Base-by-base conservation (phyloP, 2,888 invertebrate genomes). In the Ochropleura plecta region DNA sequence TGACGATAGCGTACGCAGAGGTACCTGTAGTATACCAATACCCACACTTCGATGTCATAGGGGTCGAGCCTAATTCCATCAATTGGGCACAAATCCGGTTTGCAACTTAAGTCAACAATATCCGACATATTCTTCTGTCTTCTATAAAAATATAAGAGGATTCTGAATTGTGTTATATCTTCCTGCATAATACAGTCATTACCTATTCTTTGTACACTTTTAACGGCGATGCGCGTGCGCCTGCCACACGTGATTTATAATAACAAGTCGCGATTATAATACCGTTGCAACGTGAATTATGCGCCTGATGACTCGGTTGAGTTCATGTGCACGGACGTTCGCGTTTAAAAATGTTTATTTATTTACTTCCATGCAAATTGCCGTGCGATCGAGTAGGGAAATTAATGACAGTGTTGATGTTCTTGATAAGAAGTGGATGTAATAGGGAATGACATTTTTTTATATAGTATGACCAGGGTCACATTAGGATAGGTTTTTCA, bases 161-260 rank as follows among this genome's bases (percentile, higher is more conserved):
- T 53, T 53, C 53, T 10, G n/a, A 10, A 10, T 20, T n/a, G 55
- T 55, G 55, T 55, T 53, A 10, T 42, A 20, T 44, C 30, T 14
- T 42, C 9, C 18, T 10, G 7, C 1, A 16, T 9, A n/a, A 4
- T 40, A 5, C n/a, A 60, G 44, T 51, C 5, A 66, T 63, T 30
- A 68, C 7, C 44, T 44, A 18, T n/a, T 70, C 53, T 67, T 64
- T 68, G 64, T 57, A 60, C 18, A 42, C 73, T 49, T 73, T 77
- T 57, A 73, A 71, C 64, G 18, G 53, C 76, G 57, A 68, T 57
- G 71, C 79, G 71, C 82, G 67, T 82, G 78, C 75, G 76, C 44
- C 57, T 53, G 57, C 40, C 83, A 75, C 85, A 85, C 85, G 84
- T 85, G 84, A 82, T 75, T 70, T 73, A 51, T 66, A 84, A 84